A percentile compares a stretch with the other conserved stretches of the same genome.
These are phyloP conservation scores for Rattus rattus DNA, from an alignment of 2,113 vertebrate species.

Conservation along the genomic window DNA sequence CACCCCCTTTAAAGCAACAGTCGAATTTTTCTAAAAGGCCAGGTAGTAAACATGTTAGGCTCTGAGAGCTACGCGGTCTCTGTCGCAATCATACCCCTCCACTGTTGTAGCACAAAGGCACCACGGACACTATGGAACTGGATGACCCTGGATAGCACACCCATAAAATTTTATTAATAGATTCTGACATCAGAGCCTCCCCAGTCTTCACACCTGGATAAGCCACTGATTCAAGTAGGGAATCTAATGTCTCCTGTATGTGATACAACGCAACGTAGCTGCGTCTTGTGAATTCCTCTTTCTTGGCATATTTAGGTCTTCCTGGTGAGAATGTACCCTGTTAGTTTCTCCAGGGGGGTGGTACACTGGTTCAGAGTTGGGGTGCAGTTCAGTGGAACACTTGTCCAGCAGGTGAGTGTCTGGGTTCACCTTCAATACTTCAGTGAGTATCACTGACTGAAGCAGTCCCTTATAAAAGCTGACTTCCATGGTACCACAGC, in stretches of 20 bases:
- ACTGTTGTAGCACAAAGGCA: background rate
- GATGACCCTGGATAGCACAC: background rate
- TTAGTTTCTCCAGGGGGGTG: background rate
- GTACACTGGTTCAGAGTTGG: background rate
- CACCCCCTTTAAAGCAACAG: background rate
- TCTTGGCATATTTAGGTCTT: background rate
- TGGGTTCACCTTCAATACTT: background rate
- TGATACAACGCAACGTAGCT: accelerated
- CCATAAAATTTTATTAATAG: background rate
- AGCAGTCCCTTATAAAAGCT: background rate
- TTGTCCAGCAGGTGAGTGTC: background rate
- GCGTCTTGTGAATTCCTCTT: too few relatives aligned
- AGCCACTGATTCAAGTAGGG: background rate
- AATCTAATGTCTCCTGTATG: background rate
- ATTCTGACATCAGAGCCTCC: background rate
- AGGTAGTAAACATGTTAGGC: background rate
- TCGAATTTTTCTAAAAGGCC: background rate
- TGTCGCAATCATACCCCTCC: background rate
- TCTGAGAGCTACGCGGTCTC: background rate
- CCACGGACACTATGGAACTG: background rate
- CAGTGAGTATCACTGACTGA: background rate
- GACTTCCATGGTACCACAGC: background rate
- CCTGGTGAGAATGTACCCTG: background rate
- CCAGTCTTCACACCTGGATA: background rate
- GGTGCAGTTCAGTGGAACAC: background rate